Base-by-base conservation (phyloP, 2,797 vertebrate species). In the Passerculus sandwichensis region DNA sequence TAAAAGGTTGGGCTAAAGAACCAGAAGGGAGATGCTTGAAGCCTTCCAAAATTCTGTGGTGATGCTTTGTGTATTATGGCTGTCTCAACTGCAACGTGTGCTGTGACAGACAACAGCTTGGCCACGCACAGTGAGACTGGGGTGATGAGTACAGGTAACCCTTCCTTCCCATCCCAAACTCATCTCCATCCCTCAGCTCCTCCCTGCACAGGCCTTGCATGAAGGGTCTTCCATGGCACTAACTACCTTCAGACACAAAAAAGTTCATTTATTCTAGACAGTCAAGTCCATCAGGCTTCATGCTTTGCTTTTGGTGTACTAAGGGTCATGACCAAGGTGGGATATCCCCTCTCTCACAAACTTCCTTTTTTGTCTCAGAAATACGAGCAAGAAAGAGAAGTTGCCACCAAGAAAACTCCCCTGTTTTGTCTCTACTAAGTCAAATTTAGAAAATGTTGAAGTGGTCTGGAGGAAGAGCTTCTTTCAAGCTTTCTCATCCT, bases 391-490 rank as follows among this genome's bases (percentile, higher is more conserved):
- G 83, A 96, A 95, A 38, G 83, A 82, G 92, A 95, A 96, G 38
- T 29, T 36, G 22, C 65, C 0, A 11, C 73, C 44, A 80, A 86
- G 56, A 13, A 86, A 93, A 90, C 42, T 64, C 45, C 56, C 80
- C 85, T 75, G 45, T 81, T 96, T 86, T 64, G 91, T 70, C 65
- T 93, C 34, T 91, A 57, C 1, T 5, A 70, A 87, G 71, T 92
- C 80, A 93, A 92, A 95, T 94, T 85, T 95, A 93, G 90, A 94
- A 93, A 91, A 94, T 66, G 78, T 9, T 72, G 79, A 94, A 91
- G 48, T 9, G 4, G 42, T 72, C 30, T 93, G 90, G 92, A 10
- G 2, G 57, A 93, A 91, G 45, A 76, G 13, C 71, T 91, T 36
- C 61, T 95, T 91, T 93, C 5, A 0, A 66, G 48, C 57, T 95